A percentile compares a stretch with the other conserved stretches of the same genome.
Evolutionary conservation across 2,113 vertebrate genomes (phyloP).

Genomic region (Heloderma charlesbogerti): DNA sequence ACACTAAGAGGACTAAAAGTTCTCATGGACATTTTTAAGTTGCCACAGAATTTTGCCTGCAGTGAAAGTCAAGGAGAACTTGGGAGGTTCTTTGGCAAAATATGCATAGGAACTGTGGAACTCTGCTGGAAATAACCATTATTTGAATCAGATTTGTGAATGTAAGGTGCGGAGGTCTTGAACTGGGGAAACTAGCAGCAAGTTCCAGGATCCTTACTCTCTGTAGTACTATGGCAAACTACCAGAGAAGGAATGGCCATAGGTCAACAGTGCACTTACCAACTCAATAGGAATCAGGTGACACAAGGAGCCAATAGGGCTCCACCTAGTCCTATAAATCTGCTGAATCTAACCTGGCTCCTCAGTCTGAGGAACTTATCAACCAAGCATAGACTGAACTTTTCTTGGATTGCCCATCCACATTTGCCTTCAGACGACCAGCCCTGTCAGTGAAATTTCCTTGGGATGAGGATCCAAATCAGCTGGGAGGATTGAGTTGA

Average conservation of each 20-base stretch:
- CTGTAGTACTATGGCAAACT: neutral
- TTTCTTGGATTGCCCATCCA: no score
- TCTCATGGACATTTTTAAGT: no score
- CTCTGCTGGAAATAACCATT: neutral
- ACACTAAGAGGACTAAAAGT: no score
- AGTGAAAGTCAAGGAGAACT: no score
- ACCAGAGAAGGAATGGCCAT: neutral
- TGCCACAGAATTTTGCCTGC: no score
- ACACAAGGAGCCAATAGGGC: no score
- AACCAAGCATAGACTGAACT: no score
- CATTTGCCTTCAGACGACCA: neutral
- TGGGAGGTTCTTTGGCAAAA: neutral
- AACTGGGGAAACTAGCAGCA: neutral
- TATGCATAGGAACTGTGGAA: neutral
- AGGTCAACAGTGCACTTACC: neutral
- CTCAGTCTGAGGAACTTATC: no score
- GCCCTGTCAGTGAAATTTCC: neutral
- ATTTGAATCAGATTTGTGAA: neutral
- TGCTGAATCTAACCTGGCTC: no score
- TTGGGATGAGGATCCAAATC: neutral
- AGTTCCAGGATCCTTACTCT: neutral
- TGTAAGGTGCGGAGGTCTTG: no score
- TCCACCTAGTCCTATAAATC: no score
- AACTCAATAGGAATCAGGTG: neutral
- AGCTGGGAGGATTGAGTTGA: no score